Percentiles rank a stretch among this genome's conserved stretches.
These are phyloP conservation scores for Drosophila niveifrons DNA, from an alignment of 2,888 invertebrate genomes.

Conservation along the genomic window DNA sequence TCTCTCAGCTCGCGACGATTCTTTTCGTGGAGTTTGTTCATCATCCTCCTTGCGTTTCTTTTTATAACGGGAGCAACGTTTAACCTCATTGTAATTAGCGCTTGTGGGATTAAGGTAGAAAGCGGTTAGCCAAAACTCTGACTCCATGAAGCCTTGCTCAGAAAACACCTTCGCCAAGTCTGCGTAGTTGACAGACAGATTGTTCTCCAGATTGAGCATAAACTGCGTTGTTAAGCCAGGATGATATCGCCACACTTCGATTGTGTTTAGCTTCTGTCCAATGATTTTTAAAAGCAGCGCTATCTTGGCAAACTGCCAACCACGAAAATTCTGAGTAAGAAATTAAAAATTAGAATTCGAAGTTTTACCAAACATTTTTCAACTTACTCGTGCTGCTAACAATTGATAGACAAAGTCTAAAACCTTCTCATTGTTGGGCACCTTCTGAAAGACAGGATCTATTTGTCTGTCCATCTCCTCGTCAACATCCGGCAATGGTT, in stretches of 20 bases:
- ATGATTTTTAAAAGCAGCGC: constrained; percentile 80
- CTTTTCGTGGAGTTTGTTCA: constrained; percentile 11
- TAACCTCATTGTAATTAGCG: constrained; percentile 72
- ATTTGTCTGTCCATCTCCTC: constrained; percentile 69
- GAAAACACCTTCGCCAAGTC: constrained; percentile 81
- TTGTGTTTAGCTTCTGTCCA: constrained; percentile 78
- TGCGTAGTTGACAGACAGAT: constrained; percentile 77
- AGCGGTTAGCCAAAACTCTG: constrained; percentile 84
- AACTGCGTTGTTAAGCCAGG: constrained; percentile 81
- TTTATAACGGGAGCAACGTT: constrained; percentile 77
- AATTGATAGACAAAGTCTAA: constrained; percentile 76
- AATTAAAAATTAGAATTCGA: neutral
- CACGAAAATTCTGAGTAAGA: constrained; percentile 68
- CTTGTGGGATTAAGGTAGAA: constrained; percentile 81
- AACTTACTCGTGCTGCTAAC: constrained; percentile 71
- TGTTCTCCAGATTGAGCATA: constrained; percentile 77
- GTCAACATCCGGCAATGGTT: constrained; percentile 49
- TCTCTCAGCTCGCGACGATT: constrained; percentile 29
- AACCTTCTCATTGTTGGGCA: constrained; percentile 78
- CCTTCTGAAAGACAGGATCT: constrained; percentile 82
- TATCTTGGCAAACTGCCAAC: constrained; percentile 84
- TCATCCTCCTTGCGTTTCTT: constrained; percentile 67
- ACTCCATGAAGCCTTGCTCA: constrained; percentile 80
- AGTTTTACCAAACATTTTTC: too few relatives aligned
- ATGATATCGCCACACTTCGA: constrained; percentile 83